Evolutionary conservation across 2,888 invertebrate species (phyloP).

Genomic region (Cephus spinipes): DNA sequence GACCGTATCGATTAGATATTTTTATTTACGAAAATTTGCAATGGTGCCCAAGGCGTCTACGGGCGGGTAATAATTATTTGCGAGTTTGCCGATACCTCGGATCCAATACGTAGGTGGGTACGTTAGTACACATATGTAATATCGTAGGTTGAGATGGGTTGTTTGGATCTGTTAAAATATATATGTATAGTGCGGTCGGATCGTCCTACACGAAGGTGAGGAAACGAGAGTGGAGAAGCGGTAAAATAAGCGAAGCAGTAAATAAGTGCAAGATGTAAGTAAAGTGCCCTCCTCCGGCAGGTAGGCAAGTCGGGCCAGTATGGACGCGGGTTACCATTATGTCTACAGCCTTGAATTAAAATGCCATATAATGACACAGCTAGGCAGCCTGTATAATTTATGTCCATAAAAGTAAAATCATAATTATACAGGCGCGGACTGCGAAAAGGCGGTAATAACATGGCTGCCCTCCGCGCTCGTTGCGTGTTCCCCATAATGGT

Average conservation of each 20-base stretch:
- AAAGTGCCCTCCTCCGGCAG: constrained; percentile 40
- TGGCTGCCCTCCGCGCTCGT: constrained; percentile 44
- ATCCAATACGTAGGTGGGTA: not conserved
- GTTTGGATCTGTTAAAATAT: not conserved
- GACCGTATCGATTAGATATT: not conserved
- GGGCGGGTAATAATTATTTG: not conserved
- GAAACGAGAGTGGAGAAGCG: constrained; percentile 21
- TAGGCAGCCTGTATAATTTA: constrained; percentile 62
- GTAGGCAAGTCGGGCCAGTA: constrained; percentile 41
- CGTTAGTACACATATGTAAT: not conserved
- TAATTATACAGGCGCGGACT: constrained; percentile 63
- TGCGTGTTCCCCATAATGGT: constrained; percentile 40
- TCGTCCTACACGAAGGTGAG: constrained; percentile 5
- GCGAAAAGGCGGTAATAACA: constrained; percentile 64
- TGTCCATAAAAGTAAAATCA: constrained; percentile 66
- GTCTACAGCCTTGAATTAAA: constrained; percentile 65
- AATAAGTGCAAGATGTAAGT: constrained; percentile 7
- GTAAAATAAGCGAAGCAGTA: constrained; percentile 24
- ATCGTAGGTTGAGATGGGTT: not conserved
- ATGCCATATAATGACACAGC: constrained; percentile 65
- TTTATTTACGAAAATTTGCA: not conserved
- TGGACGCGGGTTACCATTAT: constrained; percentile 58
- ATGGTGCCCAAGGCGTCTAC: not conserved
- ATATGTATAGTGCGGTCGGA: not conserved
- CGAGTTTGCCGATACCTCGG: not conserved